Conservation (phyloP, 2,113 vertebrate species). For the Phasianus colchicus region DNA sequence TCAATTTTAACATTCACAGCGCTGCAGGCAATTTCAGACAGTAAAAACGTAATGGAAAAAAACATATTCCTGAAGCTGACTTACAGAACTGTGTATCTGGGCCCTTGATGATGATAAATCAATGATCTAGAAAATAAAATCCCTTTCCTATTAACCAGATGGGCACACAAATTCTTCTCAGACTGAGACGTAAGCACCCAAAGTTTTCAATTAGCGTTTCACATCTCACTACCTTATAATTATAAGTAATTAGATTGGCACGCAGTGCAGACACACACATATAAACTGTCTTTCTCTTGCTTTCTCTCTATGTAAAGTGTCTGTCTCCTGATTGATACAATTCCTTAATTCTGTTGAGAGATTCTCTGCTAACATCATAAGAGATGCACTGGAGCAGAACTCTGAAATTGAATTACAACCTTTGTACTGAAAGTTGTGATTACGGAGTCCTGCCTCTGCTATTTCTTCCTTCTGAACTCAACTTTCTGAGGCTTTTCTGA, state of each 20-base stretch:
- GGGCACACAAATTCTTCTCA: slow-evolving; percentile 68
- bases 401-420: slow-evolving; percentile 47
- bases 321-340: slow-evolving; percentile 5
- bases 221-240: slow-evolving; percentile 62
- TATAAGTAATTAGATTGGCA: slow-evolving; percentile 56
- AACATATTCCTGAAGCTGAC: slow-evolving; percentile 31
- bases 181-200: slow-evolving; percentile 56
- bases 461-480: background rate
- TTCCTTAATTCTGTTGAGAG: background rate
- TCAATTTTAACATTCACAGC: slow-evolving; percentile 23
- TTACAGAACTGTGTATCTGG: background rate
- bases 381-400: slow-evolving; percentile 16
- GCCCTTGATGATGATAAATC: slow-evolving; percentile 74
- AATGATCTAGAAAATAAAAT: slow-evolving; percentile 80
- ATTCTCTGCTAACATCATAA: background rate
- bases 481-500: background rate
- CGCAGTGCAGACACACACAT: background rate
- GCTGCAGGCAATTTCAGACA: slow-evolving; percentile 4
- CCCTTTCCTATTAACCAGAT: slow-evolving; percentile 77
- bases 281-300: background rate
- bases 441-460: background rate
- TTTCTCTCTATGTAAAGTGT: background rate
- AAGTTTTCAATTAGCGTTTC: slow-evolving; percentile 78
- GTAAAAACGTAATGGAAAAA: slow-evolving; percentile 27
- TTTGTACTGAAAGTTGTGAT: slow-evolving; percentile 24